Conservation (phyloP, 2,113 vertebrate genomes). For the Numenius arquata region DNA sequence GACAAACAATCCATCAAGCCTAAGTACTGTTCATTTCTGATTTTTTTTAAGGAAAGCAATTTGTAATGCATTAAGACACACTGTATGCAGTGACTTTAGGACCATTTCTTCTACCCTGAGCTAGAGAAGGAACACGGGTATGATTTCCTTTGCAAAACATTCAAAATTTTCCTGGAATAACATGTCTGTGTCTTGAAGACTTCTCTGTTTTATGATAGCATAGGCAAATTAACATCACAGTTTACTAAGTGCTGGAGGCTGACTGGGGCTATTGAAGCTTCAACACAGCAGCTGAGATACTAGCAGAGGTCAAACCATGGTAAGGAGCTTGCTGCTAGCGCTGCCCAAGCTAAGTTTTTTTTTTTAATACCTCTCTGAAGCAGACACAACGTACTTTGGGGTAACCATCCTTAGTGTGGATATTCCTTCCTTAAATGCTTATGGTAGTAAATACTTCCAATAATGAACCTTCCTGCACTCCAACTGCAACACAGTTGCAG, state of each 20-base stretch:
- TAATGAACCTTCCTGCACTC: not conserved
- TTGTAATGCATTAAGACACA: not conserved
- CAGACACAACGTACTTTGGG: not conserved
- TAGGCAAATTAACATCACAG: not conserved
- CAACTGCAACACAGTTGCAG: too few relatives aligned
- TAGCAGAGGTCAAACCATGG: not conserved
- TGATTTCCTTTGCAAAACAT: not conserved
- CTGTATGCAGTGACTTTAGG: not conserved
- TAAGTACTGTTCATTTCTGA: constrained; percentile 39
- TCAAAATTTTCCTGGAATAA: not conserved
- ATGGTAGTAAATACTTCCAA: not conserved
- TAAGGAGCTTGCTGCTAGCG: not conserved
- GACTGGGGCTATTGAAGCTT: not conserved
- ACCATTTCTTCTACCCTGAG: not conserved
- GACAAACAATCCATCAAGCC: constrained; percentile 56
- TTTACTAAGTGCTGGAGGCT: not conserved
- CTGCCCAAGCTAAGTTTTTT: not conserved
- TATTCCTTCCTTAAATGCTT: not conserved
- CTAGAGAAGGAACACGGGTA: not conserved
- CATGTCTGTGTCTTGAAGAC: not conserved
- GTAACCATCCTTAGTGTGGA: not conserved
- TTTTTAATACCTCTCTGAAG: not conserved
- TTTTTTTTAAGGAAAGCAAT: constrained; percentile 29
- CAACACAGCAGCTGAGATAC: not conserved
- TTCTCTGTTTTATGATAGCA: not conserved